phyloP scores from a whole-genome alignment of 1,140 invertebrate genomes.

The Alviniconcha marisindica region DNA sequence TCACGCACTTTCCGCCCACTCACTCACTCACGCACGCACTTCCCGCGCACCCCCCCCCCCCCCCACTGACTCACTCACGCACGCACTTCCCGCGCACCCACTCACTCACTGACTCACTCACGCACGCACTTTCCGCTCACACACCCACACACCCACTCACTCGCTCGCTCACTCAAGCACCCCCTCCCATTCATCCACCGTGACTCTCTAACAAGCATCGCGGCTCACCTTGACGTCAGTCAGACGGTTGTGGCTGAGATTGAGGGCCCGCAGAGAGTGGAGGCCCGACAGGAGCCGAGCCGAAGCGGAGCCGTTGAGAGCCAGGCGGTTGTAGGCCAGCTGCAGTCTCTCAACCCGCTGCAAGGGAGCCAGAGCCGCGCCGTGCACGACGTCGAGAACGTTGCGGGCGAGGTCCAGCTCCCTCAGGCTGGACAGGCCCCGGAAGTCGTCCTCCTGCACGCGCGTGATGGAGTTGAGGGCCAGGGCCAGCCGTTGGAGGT shows the following conservation, averaged over 20 bases:
- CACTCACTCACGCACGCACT: too few relatives aligned
- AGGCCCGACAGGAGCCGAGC: background rate
- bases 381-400: background rate
- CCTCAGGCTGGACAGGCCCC: background rate
- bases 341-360: background rate
- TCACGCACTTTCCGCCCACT: too few relatives aligned
- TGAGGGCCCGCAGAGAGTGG: background rate
- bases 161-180: too few relatives aligned
- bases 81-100: too few relatives aligned
- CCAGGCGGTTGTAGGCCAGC: slow-evolving; percentile 23
- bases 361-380: background rate
- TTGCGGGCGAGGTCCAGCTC: slow-evolving; percentile 15
- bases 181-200: background rate
- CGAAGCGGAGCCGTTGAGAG: slow-evolving; percentile 14
- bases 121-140: too few relatives aligned
- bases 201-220: background rate
- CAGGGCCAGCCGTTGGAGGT: background rate
- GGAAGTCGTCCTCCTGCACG: background rate
- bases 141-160: too few relatives aligned
- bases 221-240: slow-evolving; percentile 8
- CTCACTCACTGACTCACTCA: too few relatives aligned
- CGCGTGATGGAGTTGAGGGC: background rate
- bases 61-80: too few relatives aligned
- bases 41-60: too few relatives aligned
- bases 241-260: slow-evolving; percentile 30